phyloP scores from a whole-genome alignment of 2,888 invertebrate genomes.

The Oxyscelio sp. region DNA sequence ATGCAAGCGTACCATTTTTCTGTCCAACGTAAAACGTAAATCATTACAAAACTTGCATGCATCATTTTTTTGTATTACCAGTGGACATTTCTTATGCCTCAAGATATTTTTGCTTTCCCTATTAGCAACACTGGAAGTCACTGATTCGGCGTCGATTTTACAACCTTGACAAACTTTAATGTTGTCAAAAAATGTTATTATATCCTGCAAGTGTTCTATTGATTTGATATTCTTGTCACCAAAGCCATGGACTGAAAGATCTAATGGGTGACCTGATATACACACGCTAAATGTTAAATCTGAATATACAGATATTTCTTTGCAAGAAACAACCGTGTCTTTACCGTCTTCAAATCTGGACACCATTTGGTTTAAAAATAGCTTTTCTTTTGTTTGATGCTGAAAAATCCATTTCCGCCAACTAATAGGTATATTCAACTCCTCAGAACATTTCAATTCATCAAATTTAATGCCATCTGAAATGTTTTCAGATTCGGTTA shows the following conservation, averaged over 20 bases:
- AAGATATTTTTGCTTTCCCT: conserved; percentile 4
- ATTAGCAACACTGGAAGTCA: neutral
- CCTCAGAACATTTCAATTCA: neutral
- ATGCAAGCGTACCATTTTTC: conserved; percentile 4
- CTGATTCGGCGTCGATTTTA: neutral
- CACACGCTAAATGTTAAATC: conserved; percentile 7
- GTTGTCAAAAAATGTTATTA: conserved; percentile 4
- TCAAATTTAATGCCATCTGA: no score
- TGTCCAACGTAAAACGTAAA: neutral
- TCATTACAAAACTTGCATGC: conserved; percentile 18
- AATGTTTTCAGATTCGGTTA: no score
- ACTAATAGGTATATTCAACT: neutral
- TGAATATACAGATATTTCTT: conserved; percentile 4
- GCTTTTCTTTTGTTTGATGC: no score
- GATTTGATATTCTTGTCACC: conserved; percentile 1
- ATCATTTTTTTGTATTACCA: neutral
- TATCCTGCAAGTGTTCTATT: neutral
- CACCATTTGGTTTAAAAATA: no score
- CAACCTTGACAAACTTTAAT: conserved; percentile 18
- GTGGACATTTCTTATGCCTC: conserved; percentile 30
- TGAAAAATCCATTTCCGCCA: no score
- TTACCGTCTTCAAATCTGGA: neutral
- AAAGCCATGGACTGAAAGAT: conserved; percentile 13
- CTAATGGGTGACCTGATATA: neutral
- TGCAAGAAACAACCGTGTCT: conserved; percentile 21